These are phyloP conservation scores for Ceyx cyanopectus DNA, from an alignment of 2,113 vertebrate genomes.

Conservation along the genomic window DNA sequence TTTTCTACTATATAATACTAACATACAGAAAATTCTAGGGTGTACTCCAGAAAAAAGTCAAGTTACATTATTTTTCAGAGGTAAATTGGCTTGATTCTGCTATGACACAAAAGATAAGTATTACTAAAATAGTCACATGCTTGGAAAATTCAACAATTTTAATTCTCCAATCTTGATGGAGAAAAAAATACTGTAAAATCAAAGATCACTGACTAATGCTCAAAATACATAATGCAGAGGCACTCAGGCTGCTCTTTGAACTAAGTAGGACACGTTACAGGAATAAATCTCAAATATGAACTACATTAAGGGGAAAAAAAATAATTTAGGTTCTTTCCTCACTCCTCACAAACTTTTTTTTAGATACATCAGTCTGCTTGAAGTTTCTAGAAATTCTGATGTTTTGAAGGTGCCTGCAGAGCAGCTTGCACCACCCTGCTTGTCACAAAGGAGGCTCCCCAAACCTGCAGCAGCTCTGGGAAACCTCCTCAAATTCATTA, in stretches of 20 bases:
- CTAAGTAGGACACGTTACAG: not conserved
- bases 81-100: not conserved
- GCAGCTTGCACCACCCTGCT: not conserved
- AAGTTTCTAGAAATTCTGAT: not conserved
- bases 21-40: not conserved
- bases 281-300: not conserved
- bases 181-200: not conserved
- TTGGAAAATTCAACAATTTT: not conserved
- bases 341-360: not conserved
- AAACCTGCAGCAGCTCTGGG: not conserved
- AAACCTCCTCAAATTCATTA: not conserved
- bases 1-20: not conserved
- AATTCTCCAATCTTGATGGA: not conserved
- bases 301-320: not conserved
- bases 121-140: not conserved
- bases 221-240: not conserved
- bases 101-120: not conserved
- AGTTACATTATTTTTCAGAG: not conserved
- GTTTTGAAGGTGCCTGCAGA: not conserved
- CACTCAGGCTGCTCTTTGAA: not conserved
- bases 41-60: not conserved
- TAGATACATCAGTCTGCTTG: not conserved
- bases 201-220: not conserved
- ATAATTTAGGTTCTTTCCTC: not conserved
- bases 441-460: not conserved